Percentiles rank a stretch among this genome's conserved stretches.
Conservation (phyloP, 2,797 vertebrate species). For the Denticeps clupeoides region DNA sequence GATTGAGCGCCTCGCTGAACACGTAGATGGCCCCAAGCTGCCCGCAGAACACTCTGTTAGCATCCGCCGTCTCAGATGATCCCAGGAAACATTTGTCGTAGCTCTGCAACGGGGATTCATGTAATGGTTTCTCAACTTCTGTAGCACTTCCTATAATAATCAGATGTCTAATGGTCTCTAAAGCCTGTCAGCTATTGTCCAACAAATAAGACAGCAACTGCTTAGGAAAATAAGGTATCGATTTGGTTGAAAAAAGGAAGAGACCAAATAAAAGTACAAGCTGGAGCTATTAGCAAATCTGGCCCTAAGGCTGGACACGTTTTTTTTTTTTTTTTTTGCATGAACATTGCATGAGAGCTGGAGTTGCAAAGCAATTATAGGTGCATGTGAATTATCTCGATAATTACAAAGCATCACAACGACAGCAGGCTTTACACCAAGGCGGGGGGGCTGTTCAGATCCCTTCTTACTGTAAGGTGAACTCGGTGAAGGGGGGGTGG, state of each 20-base stretch:
- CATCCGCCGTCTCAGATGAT: constrained; percentile 94
- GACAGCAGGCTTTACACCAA: no score
- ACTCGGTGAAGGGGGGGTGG: no score
- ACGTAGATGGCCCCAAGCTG: constrained; percentile 95
- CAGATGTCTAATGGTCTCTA: no score
- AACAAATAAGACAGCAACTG: no score
- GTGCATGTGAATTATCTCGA: no score
- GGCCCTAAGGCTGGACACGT: no score
- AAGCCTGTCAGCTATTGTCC: no score
- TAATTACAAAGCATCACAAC: neutral
- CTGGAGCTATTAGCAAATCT: constrained; percentile 1
- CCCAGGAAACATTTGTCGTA: constrained; percentile 99
- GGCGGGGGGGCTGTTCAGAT: no score
- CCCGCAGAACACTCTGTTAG: constrained; percentile 93
- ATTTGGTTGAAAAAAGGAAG: no score
- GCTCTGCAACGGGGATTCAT: constrained; percentile 59
- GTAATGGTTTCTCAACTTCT: neutral
- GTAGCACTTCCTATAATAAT: constrained; percentile 1
- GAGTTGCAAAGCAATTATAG: neutral
- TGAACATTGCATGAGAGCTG: neutral
- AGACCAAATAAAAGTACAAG: neutral
- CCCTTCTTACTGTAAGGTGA: no score
- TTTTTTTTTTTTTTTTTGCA: no score
- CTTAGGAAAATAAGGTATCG: no score
- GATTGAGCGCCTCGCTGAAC: constrained; percentile 95